Evolutionary conservation across 1,140 invertebrate species (phyloP), one percentile per base, ranked within the genome.

Genomic region (Ceratina australensis): DNA sequence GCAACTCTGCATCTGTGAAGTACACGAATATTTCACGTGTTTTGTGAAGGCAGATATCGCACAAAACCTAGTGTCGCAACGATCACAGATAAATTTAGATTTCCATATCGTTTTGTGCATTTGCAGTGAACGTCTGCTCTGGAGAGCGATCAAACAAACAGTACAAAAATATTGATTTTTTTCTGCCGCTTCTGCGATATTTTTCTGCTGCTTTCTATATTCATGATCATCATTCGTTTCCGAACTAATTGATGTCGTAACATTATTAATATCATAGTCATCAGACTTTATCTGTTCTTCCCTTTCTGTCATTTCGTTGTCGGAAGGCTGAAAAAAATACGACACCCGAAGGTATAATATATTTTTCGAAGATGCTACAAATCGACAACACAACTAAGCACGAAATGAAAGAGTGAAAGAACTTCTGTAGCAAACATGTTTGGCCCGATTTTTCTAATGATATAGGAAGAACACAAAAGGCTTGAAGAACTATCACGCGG

Each of bases 301-400:
- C 13, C 80, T 81, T 24, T 80, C 63, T 69, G 54, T 49, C 22
- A 26, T 10, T 20, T 24, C 77, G 59, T 49, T 7, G 33, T 12
- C 3, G 28, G 16, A 5, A 33, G 1, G 28, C 82, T 83, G 82
- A 72, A 83, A 83, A 72, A 83, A 63, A 73, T 49, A 64, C 59
- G 82, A 50, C 13, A 68, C 26, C 2, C 33, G 12, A 72, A 26
- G 12, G 3, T 42, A 50, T 10, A 18, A n/a, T 15, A 42, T 42
- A 42, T 1, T 52, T 52, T n/a, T 52, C 18, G 20, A 3, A 16
- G 28, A 52, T 8, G n/a, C 52, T 24, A 10, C 13, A 13, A 10
- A 52, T 52, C 50, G 13, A 18, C 5, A 12, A 42, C 33, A 33
- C 33, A 42, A 3, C 10, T 42, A 42, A 42, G 10, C 33, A 42